These are phyloP conservation scores for Patiria pectinifera DNA, from an alignment of 53 echinoderm and acorn worm species.

Conservation along the genomic window DNA sequence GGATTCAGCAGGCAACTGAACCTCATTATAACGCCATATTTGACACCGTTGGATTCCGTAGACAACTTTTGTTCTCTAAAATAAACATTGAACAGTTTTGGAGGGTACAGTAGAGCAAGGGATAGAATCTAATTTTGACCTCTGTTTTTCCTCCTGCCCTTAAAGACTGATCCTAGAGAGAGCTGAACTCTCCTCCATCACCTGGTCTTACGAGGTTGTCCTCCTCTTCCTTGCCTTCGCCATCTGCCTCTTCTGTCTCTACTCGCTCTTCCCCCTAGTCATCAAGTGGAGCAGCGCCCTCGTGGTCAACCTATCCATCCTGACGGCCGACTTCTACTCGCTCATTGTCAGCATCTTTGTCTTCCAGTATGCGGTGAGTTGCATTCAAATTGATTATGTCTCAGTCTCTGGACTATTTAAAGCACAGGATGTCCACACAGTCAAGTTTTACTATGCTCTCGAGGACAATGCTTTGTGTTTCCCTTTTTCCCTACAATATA, in stretches of 20 bases:
- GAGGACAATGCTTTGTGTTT: too few species aligned
- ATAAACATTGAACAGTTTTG: too few species aligned
- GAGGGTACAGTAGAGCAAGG: too few species aligned
- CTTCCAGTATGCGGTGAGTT: constrained; percentile 85
- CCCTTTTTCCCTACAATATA: too few species aligned
- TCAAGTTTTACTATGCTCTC: too few species aligned
- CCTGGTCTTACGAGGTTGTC: constrained; percentile 77
- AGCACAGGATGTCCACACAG: too few species aligned
- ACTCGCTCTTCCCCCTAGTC: constrained; percentile 92
- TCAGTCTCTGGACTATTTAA: neutral
- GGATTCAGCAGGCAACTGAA: too few species aligned
- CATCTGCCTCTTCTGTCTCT: constrained; percentile 87
- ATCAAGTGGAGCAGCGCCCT: constrained; percentile 94
- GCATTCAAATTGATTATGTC: neutral
- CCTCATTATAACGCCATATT: too few species aligned
- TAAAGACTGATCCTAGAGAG: constrained; percentile 87
- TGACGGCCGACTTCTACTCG: constrained; percentile 95
- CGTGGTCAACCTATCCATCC: constrained; percentile 94
- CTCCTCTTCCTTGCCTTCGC: constrained; percentile 86
- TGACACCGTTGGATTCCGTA: too few species aligned
- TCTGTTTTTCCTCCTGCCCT: neutral
- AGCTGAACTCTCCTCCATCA: constrained; percentile 74
- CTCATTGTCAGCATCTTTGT: constrained; percentile 85
- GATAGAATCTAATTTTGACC: too few species aligned
- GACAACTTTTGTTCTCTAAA: too few species aligned